Conservation (phyloP, 2,113 vertebrate species). For the Oenanthe oenanthe region DNA sequence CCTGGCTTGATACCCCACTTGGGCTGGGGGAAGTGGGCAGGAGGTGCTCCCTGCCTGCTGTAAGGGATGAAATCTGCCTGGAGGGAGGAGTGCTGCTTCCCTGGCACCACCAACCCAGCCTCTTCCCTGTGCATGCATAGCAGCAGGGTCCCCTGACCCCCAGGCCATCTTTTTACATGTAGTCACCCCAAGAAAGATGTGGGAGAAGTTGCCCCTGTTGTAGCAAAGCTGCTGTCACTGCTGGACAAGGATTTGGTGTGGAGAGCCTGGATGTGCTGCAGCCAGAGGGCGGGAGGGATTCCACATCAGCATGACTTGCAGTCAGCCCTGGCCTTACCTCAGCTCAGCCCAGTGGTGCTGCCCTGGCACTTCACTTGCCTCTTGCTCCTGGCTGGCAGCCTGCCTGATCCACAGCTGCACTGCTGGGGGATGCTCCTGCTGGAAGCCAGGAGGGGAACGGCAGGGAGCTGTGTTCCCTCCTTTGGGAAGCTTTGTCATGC, state of each 20-base stretch:
- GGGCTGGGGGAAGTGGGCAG: neutral
- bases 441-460: neutral
- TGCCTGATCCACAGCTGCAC: neutral
- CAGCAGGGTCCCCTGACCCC: neutral
- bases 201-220: neutral
- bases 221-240: fast-evolving
- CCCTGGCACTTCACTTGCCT: neutral
- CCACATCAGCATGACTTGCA: slow-evolving; percentile 57
- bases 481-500: neutral
- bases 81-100: neutral
- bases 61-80: neutral
- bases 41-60: neutral
- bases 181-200: neutral
- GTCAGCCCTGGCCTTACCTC: neutral
- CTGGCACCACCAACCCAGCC: neutral
- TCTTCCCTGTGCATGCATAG: neutral
- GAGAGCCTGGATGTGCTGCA: neutral
- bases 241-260: neutral
- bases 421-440: neutral
- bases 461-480: neutral
- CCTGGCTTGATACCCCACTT: neutral
- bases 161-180: too few species aligned
- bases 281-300: neutral
- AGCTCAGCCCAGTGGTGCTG: neutral
- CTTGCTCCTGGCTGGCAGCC: neutral